Conservation (phyloP, 2,888 invertebrate genomes). For the Clivina fossor region DNA sequence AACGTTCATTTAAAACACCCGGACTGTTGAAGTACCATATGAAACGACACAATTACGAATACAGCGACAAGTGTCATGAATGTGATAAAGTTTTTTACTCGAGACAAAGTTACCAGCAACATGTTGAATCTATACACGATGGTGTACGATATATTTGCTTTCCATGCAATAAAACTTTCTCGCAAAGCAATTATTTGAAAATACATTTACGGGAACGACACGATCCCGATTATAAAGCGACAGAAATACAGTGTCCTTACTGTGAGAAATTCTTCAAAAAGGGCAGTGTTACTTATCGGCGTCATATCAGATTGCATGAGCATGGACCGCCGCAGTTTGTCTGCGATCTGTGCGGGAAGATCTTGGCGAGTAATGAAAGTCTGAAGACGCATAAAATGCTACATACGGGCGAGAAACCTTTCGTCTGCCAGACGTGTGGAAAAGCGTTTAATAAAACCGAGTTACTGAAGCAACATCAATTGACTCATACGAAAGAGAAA, state of each 20-base stretch:
- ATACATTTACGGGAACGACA: background rate
- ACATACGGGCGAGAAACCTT: slow-evolving; percentile 53
- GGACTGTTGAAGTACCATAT: too few relatives aligned
- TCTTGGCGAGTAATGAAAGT: slow-evolving; percentile 53
- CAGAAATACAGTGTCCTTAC: background rate
- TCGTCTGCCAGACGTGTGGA: slow-evolving; percentile 11
- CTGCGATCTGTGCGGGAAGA: slow-evolving; percentile 55
- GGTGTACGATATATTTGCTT: slow-evolving; percentile 5
- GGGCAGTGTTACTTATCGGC: background rate
- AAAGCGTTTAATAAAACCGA: slow-evolving; percentile 42
- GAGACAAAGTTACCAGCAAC: background rate
- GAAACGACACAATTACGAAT: background rate
- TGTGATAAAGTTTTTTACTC: slow-evolving; percentile 3
- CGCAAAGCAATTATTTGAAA: background rate
- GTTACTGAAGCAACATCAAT: slow-evolving; percentile 55
- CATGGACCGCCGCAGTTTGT: slow-evolving; percentile 49
- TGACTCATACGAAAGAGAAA: slow-evolving; percentile 59
- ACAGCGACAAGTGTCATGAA: background rate
- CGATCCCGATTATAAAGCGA: background rate
- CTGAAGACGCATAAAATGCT: slow-evolving; percentile 54
- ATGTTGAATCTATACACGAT: background rate
- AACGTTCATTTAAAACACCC: too few relatives aligned
- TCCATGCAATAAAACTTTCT: background rate
- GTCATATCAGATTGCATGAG: background rate
- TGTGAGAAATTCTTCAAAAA: background rate